A percentile compares a stretch with the other conserved stretches of the same genome.
These are phyloP conservation scores for Atherinomorus stipes DNA, from an alignment of 2,113 vertebrate genomes.

Conservation along the genomic window DNA sequence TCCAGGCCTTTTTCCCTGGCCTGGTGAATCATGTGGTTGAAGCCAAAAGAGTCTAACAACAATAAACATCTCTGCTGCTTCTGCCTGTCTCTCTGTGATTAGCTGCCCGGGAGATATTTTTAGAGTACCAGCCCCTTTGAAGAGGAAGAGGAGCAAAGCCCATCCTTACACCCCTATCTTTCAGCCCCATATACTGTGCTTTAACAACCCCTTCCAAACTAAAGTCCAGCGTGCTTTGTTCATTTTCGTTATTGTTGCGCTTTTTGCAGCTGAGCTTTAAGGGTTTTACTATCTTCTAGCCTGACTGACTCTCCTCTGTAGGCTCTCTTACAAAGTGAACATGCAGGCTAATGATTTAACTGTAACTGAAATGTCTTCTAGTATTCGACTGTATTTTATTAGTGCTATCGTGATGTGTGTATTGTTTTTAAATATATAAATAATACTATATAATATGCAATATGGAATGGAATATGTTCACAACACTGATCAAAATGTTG, in stretches of 20 bases:
- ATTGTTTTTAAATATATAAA: too few species aligned
- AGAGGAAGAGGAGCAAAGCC: slow-evolving; percentile 62
- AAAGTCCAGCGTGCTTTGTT: slow-evolving; percentile 66
- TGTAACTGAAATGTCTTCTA: too few species aligned
- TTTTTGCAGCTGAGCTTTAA: slow-evolving; percentile 42
- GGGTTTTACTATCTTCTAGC: slow-evolving; percentile 26
- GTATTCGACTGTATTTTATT: too few species aligned
- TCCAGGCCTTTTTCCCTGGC: slow-evolving; percentile 60
- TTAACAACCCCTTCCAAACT: slow-evolving; percentile 39
- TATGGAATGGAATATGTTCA: too few species aligned
- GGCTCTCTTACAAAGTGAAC: background rate
- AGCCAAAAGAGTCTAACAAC: slow-evolving; percentile 75
- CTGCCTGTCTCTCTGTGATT: slow-evolving; percentile 71
- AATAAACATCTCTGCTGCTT: slow-evolving; percentile 73
- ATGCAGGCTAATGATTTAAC: too few species aligned
- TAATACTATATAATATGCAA: too few species aligned
- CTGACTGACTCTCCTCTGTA: slow-evolving; percentile 10
- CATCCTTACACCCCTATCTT: slow-evolving; percentile 31
- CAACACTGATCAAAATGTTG: too few species aligned
- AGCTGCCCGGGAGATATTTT: slow-evolving; percentile 78
- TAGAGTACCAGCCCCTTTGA: slow-evolving; percentile 74
- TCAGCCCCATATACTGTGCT: slow-evolving; percentile 7
- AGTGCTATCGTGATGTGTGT: too few species aligned
- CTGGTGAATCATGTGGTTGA: slow-evolving; percentile 62
- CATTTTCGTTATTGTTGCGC: slow-evolving; percentile 50